Evolutionary conservation across 2,888 invertebrate genomes (phyloP), one percentile per base, ranked within the genome.

Genomic region (Anoplius nigerrimus): DNA sequence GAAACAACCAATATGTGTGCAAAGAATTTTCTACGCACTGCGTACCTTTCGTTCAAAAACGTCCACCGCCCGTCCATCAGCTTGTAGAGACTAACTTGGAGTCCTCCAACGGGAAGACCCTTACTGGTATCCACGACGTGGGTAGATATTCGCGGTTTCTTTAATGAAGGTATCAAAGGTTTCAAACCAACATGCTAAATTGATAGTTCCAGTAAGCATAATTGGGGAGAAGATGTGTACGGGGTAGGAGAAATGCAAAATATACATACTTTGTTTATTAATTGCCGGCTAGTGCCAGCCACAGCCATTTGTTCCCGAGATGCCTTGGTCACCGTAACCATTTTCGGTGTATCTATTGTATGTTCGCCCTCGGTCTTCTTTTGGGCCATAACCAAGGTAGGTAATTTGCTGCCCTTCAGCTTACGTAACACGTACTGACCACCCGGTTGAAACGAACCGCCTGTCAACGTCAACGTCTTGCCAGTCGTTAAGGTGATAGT

Each of bases 101-200:
- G 82, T 0, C 93, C 93, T 0, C 88, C 87, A 0, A 93, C 93
- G 0, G 95, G 94, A 54, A 87, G 85, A 0, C 96, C 96, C 54
- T 91, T 91, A 0, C 93, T 91, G 0, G 93, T 94, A 78, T 96
- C 95, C 69, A 95, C 87, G 0, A 95, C 93, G 85, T 95, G 94
- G 0, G 95, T 94, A 0, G 95, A 93, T 76, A 96, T 90, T 2
- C 93, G 91, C 0, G 92, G 90, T 54, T 90, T 90, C 53, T 75
- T 81, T 6, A 66, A 22, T n/a, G 56, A 0, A 13, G 18, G 24
- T 60, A 69, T 74, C 6, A 63, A 5, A 2, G 66, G 15, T 45
- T 65, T 65, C 46, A 53, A 51, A 34, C 66, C 59, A 11, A 74
- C 59, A 13, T 70, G 73, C 77, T 78, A 24, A 78, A 74, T 2